Conservation (phyloP, 2,113 vertebrate species). For the Ochotona princeps region DNA sequence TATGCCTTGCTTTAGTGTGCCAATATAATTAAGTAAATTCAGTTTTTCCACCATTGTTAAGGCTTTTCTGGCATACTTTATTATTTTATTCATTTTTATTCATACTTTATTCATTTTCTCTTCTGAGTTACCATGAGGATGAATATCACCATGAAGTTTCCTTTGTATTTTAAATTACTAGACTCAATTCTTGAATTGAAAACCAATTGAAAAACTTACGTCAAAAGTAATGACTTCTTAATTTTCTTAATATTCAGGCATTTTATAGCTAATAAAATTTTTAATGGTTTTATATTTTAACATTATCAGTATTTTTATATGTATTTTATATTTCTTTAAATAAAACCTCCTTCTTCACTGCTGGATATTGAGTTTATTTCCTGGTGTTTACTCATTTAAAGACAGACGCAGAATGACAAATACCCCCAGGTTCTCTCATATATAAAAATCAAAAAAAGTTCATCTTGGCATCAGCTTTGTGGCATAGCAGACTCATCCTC, state of each 20-base stretch:
- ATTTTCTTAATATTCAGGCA: not conserved
- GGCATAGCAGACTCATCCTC: no score
- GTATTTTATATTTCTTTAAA: not conserved
- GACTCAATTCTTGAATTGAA: constrained; percentile 14
- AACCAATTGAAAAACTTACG: not conserved
- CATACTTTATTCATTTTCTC: not conserved
- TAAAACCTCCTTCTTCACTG: not conserved
- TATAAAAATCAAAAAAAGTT: no score
- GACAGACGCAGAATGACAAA: not conserved
- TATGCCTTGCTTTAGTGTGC: not conserved
- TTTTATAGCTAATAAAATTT: not conserved
- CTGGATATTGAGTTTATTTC: constrained; percentile 32
- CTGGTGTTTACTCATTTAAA: not conserved
- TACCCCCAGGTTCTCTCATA: no score
- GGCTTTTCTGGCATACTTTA: not conserved
- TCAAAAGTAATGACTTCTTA: not conserved
- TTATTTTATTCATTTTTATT: not conserved
- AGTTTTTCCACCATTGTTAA: not conserved
- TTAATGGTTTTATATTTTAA: constrained; percentile 12
- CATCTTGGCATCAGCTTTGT: no score
- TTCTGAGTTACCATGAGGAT: not conserved
- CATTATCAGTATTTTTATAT: constrained; percentile 8
- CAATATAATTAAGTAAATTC: not conserved
- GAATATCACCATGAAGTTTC: not conserved
- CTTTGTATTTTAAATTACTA: constrained; percentile 26